A percentile compares a stretch with the other conserved stretches of the same genome.
Evolutionary conservation across 2,797 vertebrate species (phyloP).

Genomic region (Pitangus sulphuratus): DNA sequence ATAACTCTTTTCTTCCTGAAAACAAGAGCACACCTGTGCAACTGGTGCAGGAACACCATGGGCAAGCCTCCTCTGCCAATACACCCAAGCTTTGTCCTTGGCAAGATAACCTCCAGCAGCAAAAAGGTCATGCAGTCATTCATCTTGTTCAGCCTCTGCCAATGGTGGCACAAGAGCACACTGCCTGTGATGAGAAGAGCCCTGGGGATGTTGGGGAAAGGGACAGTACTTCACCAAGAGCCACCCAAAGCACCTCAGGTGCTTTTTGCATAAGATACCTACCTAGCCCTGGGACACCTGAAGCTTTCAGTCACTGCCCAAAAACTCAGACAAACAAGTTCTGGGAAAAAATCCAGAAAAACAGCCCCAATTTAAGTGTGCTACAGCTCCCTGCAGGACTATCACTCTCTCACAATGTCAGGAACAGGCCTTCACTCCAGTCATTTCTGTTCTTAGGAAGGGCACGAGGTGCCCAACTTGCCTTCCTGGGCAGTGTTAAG

Average conservation of each 20-base stretch:
- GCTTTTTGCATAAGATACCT: neutral
- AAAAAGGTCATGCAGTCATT: neutral
- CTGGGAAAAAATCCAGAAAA: neutral
- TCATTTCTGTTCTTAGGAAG: neutral
- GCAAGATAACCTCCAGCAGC: neutral
- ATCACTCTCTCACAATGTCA: accelerated
- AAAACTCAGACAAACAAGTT: neutral
- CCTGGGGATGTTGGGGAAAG: neutral
- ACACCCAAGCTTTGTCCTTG: neutral
- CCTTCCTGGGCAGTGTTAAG: neutral
- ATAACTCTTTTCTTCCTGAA: neutral
- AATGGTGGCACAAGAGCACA: neutral
- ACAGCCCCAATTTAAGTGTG: neutral
- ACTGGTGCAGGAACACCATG: neutral
- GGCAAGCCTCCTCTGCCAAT: neutral
- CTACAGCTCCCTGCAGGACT: neutral
- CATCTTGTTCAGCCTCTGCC: neutral
- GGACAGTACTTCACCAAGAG: neutral
- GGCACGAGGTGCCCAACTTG: neutral
- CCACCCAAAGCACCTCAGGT: neutral
- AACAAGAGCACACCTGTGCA: neutral
- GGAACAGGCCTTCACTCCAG: neutral
- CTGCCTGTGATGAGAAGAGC: neutral
- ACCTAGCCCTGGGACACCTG: neutral
- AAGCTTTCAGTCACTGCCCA: neutral